A percentile compares a stretch with the other conserved stretches of the same genome.
Evolutionary conservation across 2,888 invertebrate genomes (phyloP).

Genomic region (Sphaerophoria taeniata): DNA sequence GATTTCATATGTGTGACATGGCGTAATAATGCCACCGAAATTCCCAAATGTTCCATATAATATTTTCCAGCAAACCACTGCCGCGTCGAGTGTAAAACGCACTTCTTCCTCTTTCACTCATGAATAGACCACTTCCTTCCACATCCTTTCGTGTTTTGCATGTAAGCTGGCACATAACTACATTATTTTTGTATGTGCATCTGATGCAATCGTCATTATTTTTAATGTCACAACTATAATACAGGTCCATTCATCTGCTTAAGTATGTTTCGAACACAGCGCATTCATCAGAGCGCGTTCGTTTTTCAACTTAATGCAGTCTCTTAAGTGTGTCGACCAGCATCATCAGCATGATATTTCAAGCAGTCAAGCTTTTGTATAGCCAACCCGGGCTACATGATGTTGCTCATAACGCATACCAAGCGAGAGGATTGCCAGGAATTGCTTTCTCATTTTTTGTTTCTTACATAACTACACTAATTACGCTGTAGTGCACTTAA

Average conservation of each 20-base stretch:
- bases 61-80: not conserved
- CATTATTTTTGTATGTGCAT: constrained; percentile 4
- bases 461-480: constrained; percentile 64
- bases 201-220: constrained; percentile 62
- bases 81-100: constrained; percentile 7
- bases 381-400: constrained; percentile 16
- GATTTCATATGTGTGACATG: not conserved
- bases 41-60: constrained; percentile 19
- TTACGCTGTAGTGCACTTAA: constrained; percentile 70
- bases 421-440: constrained; percentile 20
- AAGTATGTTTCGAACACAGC: constrained; percentile 53
- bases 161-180: no score
- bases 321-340: constrained; percentile 43
- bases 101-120: constrained; percentile 10
- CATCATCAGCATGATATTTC: constrained; percentile 22
- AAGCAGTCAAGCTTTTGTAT: constrained; percentile 29
- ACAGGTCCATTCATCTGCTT: constrained; percentile 61
- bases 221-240: constrained; percentile 49
- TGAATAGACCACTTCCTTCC: constrained; percentile 27
- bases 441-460: constrained; percentile 15
- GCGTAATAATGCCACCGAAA: constrained; percentile 30
- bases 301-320: constrained; percentile 49
- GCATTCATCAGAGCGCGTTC: constrained; percentile 36
- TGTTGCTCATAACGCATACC: not conserved
- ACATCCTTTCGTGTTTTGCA: constrained; percentile 5